Evolutionary conservation across 2,797 vertebrate genomes (phyloP).

Genomic region (Pangasius mekongensis): DNA sequence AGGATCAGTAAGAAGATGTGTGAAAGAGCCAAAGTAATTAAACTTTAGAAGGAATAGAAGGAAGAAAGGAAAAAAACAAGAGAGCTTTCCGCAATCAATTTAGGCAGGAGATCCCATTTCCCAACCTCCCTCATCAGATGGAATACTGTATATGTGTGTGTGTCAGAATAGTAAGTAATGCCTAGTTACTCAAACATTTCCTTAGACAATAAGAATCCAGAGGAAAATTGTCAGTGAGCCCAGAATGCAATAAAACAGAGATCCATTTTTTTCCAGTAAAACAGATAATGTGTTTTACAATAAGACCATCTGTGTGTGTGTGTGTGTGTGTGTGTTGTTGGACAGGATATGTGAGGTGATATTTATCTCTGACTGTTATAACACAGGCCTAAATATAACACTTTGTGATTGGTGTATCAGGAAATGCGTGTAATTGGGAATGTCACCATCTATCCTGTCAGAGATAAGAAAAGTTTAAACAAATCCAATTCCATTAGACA

Average conservation of each 20-base stretch:
- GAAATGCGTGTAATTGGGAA: constrained; percentile 30
- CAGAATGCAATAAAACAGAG: not conserved
- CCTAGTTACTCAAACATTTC: not conserved
- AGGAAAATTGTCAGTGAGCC: not conserved
- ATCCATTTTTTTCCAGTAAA: not conserved
- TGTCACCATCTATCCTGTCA: constrained; percentile 29
- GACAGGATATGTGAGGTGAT: not conserved
- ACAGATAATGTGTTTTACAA: not conserved
- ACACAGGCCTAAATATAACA: constrained; percentile 35
- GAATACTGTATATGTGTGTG: not conserved
- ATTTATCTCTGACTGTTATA: constrained; percentile 13
- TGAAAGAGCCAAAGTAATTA: constrained; percentile 33
- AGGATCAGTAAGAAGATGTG: constrained; percentile 8
- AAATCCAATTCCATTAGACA: constrained; percentile 21
- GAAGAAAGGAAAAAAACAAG: not conserved
- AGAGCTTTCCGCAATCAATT: constrained; percentile 4
- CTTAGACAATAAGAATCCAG: not conserved
- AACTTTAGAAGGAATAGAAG: not conserved
- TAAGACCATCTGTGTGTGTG: not conserved
- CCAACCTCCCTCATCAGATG: not conserved
- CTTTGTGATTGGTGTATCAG: constrained; percentile 35
- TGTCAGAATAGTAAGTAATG: not conserved
- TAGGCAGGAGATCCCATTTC: constrained; percentile 21
- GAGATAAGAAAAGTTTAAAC: constrained; percentile 10
- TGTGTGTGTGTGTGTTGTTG: not conserved